phyloP scores from a whole-genome alignment of 2,113 vertebrate genomes.

The Anoplopoma fimbria region DNA sequence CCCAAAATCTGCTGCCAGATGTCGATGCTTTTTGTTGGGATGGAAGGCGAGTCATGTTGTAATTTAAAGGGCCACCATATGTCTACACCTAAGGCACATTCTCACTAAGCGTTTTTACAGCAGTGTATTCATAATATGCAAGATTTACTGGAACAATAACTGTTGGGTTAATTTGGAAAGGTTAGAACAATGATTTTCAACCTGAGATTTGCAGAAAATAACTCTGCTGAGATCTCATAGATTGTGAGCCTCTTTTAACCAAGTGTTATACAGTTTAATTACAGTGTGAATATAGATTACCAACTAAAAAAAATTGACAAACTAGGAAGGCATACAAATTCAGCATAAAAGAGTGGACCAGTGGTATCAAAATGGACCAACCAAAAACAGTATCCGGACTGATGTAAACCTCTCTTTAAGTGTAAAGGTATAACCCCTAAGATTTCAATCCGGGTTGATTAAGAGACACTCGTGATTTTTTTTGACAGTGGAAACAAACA shows the following conservation, averaged over 20 bases:
- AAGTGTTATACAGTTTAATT: background rate
- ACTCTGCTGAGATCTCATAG: background rate
- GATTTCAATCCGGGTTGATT: background rate
- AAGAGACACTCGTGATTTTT: background rate
- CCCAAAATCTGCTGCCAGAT: constrained; percentile 29
- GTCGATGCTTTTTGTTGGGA: constrained; percentile 10
- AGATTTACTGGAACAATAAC: background rate
- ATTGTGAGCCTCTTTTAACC: background rate
- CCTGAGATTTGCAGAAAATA: background rate
- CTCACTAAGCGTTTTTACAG: background rate
- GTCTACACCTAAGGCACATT: constrained; percentile 1
- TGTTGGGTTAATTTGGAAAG: background rate
- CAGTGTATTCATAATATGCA: constrained; percentile 1
- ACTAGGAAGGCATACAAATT: background rate
- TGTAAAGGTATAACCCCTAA: background rate
- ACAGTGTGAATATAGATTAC: background rate
- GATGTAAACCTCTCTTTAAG: background rate
- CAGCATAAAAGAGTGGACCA: background rate
- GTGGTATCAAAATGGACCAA: background rate
- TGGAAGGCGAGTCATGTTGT: constrained; percentile 6
- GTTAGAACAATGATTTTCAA: background rate
- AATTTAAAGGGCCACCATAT: constrained; percentile 25
- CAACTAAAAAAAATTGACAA: background rate
- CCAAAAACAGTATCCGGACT: background rate
- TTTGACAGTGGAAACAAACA: background rate